Percentiles rank a stretch among this genome's conserved stretches.
phyloP scores from a whole-genome alignment of 2,797 vertebrate genomes.

The Synanceia verrucosa region DNA sequence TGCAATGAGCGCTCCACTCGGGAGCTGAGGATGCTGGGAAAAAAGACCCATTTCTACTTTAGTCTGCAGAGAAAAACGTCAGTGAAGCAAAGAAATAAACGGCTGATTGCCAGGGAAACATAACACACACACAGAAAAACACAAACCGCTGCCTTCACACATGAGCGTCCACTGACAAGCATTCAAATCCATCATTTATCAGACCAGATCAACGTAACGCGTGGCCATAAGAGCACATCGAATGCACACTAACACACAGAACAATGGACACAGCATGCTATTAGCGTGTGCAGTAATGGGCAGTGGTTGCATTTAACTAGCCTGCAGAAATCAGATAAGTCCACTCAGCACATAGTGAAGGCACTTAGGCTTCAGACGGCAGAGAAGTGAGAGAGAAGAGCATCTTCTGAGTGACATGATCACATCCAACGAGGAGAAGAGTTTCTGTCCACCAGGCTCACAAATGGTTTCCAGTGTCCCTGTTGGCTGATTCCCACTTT shows the following conservation, averaged over 20 bases:
- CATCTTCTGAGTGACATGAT: slow-evolving; percentile 41
- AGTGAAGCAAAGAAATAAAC: slow-evolving; percentile 63
- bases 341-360: slow-evolving; percentile 70
- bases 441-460: neutral
- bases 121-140: slow-evolving; percentile 17
- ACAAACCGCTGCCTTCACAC: slow-evolving; percentile 51
- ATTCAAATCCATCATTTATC: slow-evolving; percentile 42
- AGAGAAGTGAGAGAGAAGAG: slow-evolving; percentile 18
- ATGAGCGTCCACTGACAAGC: slow-evolving; percentile 32
- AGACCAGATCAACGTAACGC: slow-evolving; percentile 18
- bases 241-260: slow-evolving; percentile 21
- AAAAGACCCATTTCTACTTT: slow-evolving; percentile 51
- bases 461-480: slow-evolving; percentile 32
- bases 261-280: slow-evolving; percentile 27
- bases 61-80: slow-evolving; percentile 47
- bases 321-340: slow-evolving; percentile 73
- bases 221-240: neutral
- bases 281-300: slow-evolving; percentile 54
- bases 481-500: slow-evolving; percentile 17
- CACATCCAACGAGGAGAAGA: slow-evolving; percentile 23
- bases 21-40: slow-evolving; percentile 25
- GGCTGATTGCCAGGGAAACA: slow-evolving; percentile 55
- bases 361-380: slow-evolving; percentile 57
- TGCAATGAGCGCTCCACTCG: slow-evolving; percentile 21
- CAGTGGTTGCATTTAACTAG: slow-evolving; percentile 66